Percentiles rank a stretch among this genome's conserved stretches.
Evolutionary conservation across 1,140 invertebrate genomes (phyloP).

Genomic region (Eupristina koningsbergeri): DNA sequence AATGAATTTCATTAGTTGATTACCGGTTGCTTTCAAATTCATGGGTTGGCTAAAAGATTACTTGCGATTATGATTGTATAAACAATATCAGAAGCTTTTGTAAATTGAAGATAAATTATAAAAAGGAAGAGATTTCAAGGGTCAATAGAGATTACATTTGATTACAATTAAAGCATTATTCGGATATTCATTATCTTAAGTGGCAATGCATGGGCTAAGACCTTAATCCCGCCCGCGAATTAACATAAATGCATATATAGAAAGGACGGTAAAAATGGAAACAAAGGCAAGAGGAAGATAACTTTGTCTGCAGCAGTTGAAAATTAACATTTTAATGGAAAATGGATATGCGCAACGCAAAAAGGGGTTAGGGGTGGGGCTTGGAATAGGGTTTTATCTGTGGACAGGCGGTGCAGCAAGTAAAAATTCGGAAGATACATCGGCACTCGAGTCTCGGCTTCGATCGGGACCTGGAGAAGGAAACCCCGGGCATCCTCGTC

Average conservation of each 20-base stretch:
- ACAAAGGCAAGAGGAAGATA: neutral
- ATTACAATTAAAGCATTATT: neutral
- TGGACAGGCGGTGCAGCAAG: neutral
- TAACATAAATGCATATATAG: conserved; percentile 17
- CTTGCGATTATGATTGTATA: no score
- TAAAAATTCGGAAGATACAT: conserved; percentile 14
- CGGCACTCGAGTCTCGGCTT: neutral
- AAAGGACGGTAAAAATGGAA: neutral
- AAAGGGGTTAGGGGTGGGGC: neutral
- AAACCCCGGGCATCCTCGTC: neutral
- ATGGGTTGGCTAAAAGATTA: no score
- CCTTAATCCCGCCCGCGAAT: conserved; percentile 3
- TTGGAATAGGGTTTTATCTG: neutral
- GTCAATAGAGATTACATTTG: neutral
- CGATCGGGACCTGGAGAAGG: neutral
- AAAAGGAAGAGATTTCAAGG: no score
- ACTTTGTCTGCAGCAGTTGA: neutral
- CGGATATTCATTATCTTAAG: conserved; percentile 3
- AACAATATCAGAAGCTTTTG: no score
- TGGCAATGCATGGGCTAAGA: neutral
- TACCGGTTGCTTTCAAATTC: no score
- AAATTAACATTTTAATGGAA: conserved; percentile 38
- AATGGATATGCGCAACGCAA: neutral
- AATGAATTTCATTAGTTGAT: no score
- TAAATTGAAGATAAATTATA: no score